Conservation (phyloP, 2,888 invertebrate species). For the Autographa gamma region DNA sequence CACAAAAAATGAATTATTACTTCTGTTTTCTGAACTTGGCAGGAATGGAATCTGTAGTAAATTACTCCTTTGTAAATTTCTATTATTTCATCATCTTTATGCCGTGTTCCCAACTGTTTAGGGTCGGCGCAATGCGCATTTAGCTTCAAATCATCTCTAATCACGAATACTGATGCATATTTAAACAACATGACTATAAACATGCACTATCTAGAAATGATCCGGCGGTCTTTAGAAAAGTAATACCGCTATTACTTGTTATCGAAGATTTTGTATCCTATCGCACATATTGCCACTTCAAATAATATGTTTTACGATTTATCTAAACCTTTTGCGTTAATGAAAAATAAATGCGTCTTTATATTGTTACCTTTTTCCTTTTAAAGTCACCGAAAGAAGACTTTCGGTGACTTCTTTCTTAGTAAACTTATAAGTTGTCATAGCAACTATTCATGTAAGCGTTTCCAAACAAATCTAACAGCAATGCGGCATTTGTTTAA, state of each 20-base stretch:
- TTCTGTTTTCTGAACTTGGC: neutral
- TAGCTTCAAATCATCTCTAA: no score
- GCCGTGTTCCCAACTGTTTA: no score
- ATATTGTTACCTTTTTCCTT: neutral
- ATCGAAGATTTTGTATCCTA: constrained; percentile 18
- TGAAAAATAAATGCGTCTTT: neutral
- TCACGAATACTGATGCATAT: neutral
- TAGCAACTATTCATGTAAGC: neutral
- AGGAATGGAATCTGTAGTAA: neutral
- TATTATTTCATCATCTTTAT: no score
- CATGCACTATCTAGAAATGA: neutral
- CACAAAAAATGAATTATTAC: no score
- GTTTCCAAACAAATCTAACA: neutral
- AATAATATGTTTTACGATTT: constrained; percentile 4
- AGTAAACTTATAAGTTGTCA: neutral
- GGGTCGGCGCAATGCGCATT: no score
- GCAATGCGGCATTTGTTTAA: constrained; percentile 8
- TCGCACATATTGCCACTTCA: constrained; percentile 13
- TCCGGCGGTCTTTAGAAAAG: neutral
- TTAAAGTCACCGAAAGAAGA: no score
- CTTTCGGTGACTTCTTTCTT: no score
- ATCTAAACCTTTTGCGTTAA: neutral
- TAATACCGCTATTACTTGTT: constrained; percentile 9
- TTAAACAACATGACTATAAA: neutral
- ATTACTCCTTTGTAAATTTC: no score